Evolutionary conservation across 2,113 vertebrate species (phyloP).

Genomic region (Brachypodius melanocephalos): DNA sequence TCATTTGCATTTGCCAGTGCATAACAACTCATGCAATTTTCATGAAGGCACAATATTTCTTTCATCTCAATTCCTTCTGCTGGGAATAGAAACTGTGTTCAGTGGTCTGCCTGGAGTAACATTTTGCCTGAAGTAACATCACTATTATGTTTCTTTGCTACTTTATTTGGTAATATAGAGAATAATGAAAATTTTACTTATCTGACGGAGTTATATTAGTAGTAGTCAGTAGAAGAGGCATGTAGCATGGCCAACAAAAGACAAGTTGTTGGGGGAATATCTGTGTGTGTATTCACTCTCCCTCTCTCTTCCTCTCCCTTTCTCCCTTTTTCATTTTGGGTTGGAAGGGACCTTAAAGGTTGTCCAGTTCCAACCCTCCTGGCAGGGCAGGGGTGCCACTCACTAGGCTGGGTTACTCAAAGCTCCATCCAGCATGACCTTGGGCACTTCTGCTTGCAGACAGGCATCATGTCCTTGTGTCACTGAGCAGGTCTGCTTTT

Average conservation of each 20-base stretch:
- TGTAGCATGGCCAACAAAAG: not conserved
- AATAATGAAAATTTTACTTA: not conserved
- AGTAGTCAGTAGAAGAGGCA: not conserved
- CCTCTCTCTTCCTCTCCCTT: not conserved
- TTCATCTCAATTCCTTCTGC: not conserved
- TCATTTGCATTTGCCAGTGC: not conserved
- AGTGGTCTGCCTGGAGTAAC: not conserved
- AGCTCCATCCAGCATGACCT: not conserved
- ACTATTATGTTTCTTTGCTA: not conserved
- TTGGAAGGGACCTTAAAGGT: not conserved
- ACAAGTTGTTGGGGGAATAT: not conserved
- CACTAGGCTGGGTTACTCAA: not conserved
- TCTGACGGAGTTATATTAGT: not conserved
- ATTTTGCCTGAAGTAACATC: not conserved
- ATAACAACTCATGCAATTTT: not conserved
- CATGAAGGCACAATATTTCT: not conserved
- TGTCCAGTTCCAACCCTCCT: not conserved
- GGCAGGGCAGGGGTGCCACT: not conserved
- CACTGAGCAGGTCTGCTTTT: not conserved
- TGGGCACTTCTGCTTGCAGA: not conserved
- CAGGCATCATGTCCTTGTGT: accelerated
- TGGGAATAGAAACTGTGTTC: not conserved
- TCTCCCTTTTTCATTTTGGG: not conserved
- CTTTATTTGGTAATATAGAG: not conserved
- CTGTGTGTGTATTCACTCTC: accelerated